Evolutionary conservation across 2,113 vertebrate species (phyloP).

Genomic region (Pelusios castaneus): DNA sequence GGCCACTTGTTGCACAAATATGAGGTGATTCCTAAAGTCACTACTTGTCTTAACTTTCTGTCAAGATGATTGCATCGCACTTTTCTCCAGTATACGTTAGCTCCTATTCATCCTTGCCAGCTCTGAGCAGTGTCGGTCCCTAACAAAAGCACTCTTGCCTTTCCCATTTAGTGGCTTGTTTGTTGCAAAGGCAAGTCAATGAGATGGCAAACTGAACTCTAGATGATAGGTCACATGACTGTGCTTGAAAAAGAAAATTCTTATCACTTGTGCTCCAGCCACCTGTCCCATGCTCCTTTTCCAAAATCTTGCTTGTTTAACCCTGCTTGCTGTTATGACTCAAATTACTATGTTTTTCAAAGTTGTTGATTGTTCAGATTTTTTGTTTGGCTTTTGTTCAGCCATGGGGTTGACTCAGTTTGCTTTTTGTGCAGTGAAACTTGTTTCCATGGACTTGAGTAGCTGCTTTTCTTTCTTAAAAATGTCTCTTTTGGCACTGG

Average conservation of each 20-base stretch:
- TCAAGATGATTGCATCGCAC: background rate
- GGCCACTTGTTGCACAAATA: background rate
- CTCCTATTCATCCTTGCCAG: background rate
- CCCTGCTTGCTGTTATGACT: background rate
- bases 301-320: background rate
- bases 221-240: background rate
- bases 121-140: background rate
- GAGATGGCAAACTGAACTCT: background rate
- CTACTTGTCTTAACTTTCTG: background rate
- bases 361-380: background rate
- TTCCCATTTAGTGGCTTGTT: background rate
- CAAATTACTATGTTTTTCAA: background rate
- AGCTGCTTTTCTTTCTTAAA: conserved; percentile 5
- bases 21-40: too few relatives aligned
- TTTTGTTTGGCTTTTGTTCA: background rate
- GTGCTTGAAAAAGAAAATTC: background rate
- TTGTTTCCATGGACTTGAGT: background rate
- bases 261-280: background rate
- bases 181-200: background rate
- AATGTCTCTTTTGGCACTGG: background rate
- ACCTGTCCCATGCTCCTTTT: background rate
- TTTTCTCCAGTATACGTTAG: background rate
- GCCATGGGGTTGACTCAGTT: background rate
- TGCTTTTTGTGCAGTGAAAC: background rate
- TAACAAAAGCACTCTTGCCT: background rate